phyloP scores from a whole-genome alignment of 2,888 invertebrate species.

The Conchocele bisecta region DNA sequence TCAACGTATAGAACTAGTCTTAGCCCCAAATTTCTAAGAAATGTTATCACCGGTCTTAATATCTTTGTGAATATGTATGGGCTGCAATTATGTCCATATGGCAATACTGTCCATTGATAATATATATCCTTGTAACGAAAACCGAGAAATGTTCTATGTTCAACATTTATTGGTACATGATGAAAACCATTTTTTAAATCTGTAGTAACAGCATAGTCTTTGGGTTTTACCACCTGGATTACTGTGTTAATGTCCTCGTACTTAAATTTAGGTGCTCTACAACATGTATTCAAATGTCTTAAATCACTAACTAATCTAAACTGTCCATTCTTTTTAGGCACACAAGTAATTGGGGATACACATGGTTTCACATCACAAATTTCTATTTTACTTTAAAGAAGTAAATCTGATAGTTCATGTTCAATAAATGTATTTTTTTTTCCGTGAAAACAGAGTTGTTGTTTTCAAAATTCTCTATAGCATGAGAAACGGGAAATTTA shows the following conservation, averaged over 20 bases:
- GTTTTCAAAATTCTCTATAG: too few relatives aligned
- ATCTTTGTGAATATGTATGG: constrained; percentile 23
- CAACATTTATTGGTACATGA: constrained; percentile 19
- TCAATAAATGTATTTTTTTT: too few relatives aligned
- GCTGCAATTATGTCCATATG: constrained; percentile 19
- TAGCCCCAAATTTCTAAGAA: constrained; percentile 5
- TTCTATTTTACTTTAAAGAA: too few relatives aligned
- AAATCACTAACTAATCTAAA: constrained; percentile 22
- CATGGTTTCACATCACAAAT: too few relatives aligned
- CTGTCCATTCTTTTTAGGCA: constrained; percentile 19
- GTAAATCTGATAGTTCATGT: too few relatives aligned
- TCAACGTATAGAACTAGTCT: constrained; percentile 17
- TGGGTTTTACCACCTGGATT: not conserved
- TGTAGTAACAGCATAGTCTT: constrained; percentile 15
- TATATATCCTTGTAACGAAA: constrained; percentile 3
- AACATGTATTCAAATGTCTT: constrained; percentile 8
- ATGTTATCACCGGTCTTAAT: constrained; percentile 10
- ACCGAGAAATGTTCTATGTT: constrained; percentile 3
- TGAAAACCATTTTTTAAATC: constrained; percentile 23
- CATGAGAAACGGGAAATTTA: too few relatives aligned
- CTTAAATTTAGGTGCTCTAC: not conserved
- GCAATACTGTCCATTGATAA: constrained; percentile 12
- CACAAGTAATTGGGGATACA: constrained; percentile 28
- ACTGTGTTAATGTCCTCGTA: constrained; percentile 25
- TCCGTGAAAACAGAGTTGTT: too few relatives aligned